Conservation (phyloP, 2,888 invertebrate species). For the Anorthoa munda region DNA sequence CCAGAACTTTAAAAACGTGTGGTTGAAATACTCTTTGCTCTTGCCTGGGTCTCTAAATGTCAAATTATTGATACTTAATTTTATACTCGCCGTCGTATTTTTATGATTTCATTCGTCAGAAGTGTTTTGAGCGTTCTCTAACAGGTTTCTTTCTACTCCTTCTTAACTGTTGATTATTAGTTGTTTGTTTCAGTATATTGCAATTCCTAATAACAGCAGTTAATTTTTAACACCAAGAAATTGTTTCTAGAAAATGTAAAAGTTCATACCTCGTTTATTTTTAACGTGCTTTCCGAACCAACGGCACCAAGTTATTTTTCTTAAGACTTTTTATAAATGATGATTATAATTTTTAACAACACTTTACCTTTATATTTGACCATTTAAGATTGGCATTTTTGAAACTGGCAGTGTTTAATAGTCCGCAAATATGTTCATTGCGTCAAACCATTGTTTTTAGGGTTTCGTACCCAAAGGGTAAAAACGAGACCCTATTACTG, state of each 20-base stretch:
- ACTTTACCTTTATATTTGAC: neutral
- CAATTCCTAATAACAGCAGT: conserved; percentile 6
- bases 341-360: no score
- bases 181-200: conserved; percentile 24
- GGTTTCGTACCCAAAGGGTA: no score
- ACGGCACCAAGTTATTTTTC: no score
- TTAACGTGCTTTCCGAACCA: no score
- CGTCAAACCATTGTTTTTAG: conserved; percentile 20
- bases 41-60: conserved; percentile 6
- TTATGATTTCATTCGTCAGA: conserved; percentile 33
- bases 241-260: conserved; percentile 1
- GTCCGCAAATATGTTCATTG: conserved; percentile 25
- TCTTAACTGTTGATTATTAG: conserved; percentile 7
- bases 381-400: neutral
- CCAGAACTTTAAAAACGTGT: neutral
- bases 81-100: neutral
- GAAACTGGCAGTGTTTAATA: neutral
- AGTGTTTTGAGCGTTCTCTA: conserved; percentile 9
- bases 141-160: conserved; percentile 16
- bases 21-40: neutral
- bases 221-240: conserved; percentile 22
- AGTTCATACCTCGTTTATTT: neutral
- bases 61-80: conserved; percentile 22
- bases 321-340: no score
- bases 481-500: no score